Percentiles rank a stretch among this genome's conserved stretches.
These are phyloP conservation scores for Sebastes steindachneri DNA, from an alignment of 2,797 vertebrate species.

Conservation along the genomic window DNA sequence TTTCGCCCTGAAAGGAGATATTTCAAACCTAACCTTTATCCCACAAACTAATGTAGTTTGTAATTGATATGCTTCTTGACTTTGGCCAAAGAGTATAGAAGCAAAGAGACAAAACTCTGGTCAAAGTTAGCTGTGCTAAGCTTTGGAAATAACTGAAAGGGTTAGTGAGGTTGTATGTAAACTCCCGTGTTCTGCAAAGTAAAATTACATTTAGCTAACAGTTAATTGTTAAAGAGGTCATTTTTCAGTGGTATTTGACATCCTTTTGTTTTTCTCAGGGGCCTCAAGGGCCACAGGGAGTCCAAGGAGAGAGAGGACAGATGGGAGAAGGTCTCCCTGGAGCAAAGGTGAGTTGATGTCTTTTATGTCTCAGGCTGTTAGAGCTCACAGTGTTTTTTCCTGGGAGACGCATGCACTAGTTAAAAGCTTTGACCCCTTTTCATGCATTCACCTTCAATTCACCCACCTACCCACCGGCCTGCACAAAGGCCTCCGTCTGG, in stretches of 20 bases:
- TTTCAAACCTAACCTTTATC: background rate
- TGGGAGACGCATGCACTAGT: background rate
- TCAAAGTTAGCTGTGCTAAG: too few relatives aligned
- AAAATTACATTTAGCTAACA: background rate
- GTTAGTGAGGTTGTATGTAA: too few relatives aligned
- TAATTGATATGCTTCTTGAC: background rate
- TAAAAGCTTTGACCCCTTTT: constrained; percentile 43
- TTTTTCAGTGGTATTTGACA: background rate
- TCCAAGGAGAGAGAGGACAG: constrained; percentile 88
- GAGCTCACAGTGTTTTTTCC: constrained; percentile 1
- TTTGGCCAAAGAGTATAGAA: background rate
- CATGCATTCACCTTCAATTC: constrained; percentile 24
- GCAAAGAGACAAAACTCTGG: too few relatives aligned
- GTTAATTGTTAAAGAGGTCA: background rate
- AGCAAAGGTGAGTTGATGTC: constrained; percentile 83
- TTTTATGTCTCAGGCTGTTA: constrained; percentile 14
- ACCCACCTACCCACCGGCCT: background rate
- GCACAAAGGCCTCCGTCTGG: constrained; percentile 5
- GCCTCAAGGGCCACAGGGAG: constrained; percentile 88
- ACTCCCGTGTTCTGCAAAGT: too few relatives aligned
- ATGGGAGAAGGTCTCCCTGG: constrained; percentile 90
- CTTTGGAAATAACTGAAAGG: too few relatives aligned
- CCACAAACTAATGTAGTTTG: background rate
- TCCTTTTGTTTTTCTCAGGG: constrained; percentile 78
- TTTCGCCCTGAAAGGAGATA: background rate